Evolutionary conservation across 30 jellyfish, hydroid and myxozoan species (phyloP).

Genomic region (Hydra vulgaris): DNA sequence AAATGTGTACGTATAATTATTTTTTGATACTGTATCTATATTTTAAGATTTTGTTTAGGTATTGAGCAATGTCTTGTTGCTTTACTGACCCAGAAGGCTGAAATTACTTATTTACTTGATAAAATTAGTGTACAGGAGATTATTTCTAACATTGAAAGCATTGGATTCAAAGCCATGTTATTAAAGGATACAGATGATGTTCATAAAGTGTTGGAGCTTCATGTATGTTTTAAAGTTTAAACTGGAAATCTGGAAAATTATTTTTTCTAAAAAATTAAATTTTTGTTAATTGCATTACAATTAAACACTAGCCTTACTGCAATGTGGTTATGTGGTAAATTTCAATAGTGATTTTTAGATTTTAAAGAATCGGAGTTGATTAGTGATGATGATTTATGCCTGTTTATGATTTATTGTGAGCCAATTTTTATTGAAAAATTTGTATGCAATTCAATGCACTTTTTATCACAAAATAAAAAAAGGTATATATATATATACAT

Average conservation of each 20-base stretch:
- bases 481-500: no score
- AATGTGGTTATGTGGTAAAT: no score
- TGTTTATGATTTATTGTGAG: no score
- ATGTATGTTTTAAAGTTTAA: constrained; percentile 32
- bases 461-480: no score
- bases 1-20: neutral
- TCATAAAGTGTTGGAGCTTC: constrained; percentile 44
- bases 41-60: constrained; percentile 52
- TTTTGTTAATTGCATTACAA: no score
- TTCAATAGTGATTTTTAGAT: no score
- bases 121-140: constrained; percentile 34
- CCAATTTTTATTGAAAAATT: no score
- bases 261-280: no score
- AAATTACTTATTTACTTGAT: constrained; percentile 58
- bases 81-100: constrained; percentile 95
- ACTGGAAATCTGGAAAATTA: neutral
- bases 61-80: constrained; percentile 86
- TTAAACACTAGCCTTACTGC: no score
- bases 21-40: neutral
- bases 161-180: constrained; percentile 62
- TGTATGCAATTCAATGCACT: no score
- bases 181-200: constrained; percentile 82
- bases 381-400: no score
- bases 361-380: no score
- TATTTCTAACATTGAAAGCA: constrained; percentile 41